Percentiles rank a stretch among this genome's conserved stretches.
These are phyloP conservation scores for Nephrocerus scutellatus DNA, from an alignment of 2,888 invertebrate species.

Conservation along the genomic window DNA sequence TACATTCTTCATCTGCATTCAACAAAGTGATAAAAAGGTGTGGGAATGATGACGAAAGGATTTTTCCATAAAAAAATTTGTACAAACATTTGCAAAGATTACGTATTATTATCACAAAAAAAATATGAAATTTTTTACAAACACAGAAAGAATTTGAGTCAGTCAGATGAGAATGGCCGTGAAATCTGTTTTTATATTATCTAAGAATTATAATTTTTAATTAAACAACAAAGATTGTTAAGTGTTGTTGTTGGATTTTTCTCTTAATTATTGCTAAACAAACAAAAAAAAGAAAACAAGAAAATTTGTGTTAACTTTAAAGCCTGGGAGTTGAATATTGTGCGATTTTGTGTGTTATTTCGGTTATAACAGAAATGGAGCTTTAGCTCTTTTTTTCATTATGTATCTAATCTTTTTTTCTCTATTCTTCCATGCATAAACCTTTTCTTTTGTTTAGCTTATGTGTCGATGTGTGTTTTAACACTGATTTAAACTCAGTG, in stretches of 20 bases:
- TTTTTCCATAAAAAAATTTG: slow-evolving; percentile 40
- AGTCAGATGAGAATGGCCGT: slow-evolving; percentile 33
- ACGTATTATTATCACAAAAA: too few relatives aligned
- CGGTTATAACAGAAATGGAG: too few relatives aligned
- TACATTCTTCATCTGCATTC: slow-evolving; percentile 8
- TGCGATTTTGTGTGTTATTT: too few relatives aligned
- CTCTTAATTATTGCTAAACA: too few relatives aligned
- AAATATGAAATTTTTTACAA: too few relatives aligned
- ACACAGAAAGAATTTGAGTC: slow-evolving; percentile 27
- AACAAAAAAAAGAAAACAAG: slow-evolving; percentile 6
- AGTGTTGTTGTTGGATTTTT: too few relatives aligned
- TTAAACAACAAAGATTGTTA: slow-evolving; percentile 4
- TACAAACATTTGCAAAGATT: not conserved
- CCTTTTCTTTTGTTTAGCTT: too few relatives aligned
- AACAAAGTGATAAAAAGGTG: slow-evolving; percentile 31
- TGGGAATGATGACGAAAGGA: slow-evolving; percentile 48
- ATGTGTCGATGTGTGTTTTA: too few relatives aligned
- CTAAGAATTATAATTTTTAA: slow-evolving; percentile 1
- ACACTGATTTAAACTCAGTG: too few relatives aligned
- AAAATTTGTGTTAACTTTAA: slow-evolving; percentile 17
- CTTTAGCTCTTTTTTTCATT: too few relatives aligned
- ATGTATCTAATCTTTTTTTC: too few relatives aligned
- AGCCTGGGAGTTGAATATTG: slow-evolving; percentile 21
- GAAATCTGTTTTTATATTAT: slow-evolving; percentile 26
- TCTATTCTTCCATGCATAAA: too few relatives aligned